These are phyloP conservation scores for Lasaia peninsularis DNA, from an alignment of 1,140 invertebrate species.

Conservation along the genomic window DNA sequence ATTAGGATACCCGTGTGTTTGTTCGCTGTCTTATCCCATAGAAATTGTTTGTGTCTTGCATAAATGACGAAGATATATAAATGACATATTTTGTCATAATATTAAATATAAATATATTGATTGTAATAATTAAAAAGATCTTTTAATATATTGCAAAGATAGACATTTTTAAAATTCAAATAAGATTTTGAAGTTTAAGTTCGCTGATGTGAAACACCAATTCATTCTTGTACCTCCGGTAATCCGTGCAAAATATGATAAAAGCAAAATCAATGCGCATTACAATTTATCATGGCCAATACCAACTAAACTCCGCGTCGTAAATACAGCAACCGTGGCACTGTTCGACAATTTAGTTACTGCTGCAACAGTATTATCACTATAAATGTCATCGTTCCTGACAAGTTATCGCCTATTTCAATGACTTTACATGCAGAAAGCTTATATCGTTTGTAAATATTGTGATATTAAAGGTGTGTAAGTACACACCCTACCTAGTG, in stretches of 20 bases:
- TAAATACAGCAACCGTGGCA: constrained; percentile 19
- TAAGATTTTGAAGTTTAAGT: neutral
- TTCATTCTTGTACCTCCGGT: neutral
- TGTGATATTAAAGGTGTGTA: neutral
- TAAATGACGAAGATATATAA: no score
- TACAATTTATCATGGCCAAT: constrained; percentile 13
- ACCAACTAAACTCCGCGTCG: constrained; percentile 12
- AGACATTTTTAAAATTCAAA: no score
- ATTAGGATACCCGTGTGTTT: no score
- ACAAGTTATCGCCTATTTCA: constrained; percentile 29
- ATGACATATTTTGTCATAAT: no score
- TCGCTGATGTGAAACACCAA: neutral
- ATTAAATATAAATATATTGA: no score
- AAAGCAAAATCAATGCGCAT: constrained; percentile 14
- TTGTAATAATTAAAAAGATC: no score
- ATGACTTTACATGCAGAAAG: constrained; percentile 18
- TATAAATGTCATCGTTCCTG: constrained; percentile 32
- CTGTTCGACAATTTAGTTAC: constrained; percentile 19
- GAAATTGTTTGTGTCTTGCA: no score
- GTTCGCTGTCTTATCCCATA: no score
- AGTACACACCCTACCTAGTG: neutral
- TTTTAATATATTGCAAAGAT: no score
- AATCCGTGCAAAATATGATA: constrained; percentile 14
- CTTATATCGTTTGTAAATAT: constrained; percentile 10
- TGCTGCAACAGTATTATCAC: constrained; percentile 25